phyloP scores from a whole-genome alignment of 1,140 invertebrate genomes.

The Drosophila leontia region DNA sequence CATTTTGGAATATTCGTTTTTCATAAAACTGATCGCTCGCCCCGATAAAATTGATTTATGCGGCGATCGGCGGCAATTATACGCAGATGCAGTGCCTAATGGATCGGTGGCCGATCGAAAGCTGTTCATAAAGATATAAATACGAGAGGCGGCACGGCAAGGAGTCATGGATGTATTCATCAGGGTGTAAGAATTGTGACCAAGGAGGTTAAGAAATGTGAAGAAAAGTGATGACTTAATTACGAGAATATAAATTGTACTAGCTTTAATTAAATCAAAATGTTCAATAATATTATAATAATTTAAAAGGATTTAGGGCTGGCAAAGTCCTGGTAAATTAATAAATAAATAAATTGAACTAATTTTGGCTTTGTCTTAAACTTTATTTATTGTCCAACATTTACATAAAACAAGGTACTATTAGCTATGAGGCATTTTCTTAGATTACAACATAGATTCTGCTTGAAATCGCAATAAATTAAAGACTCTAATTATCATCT shows the following conservation, averaged over 20 bases:
- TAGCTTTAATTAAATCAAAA: too few relatives aligned
- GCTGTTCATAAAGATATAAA: slow-evolving; percentile 50
- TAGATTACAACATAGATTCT: slow-evolving; percentile 50
- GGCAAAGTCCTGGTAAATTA: too few relatives aligned
- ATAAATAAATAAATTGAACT: background rate
- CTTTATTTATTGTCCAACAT: slow-evolving; percentile 78
- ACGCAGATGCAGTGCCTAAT: slow-evolving; percentile 82
- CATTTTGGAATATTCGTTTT: slow-evolving; percentile 47
- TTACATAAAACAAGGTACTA: slow-evolving; percentile 78
- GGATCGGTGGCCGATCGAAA: slow-evolving; percentile 67
- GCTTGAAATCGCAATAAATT: slow-evolving; percentile 58
- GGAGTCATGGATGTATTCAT: slow-evolving; percentile 8
- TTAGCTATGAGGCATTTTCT: slow-evolving; percentile 72
- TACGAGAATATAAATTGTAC: background rate
- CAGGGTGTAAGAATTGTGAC: slow-evolving; percentile 1
- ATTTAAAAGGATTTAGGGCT: background rate
- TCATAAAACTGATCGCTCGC: slow-evolving; percentile 81
- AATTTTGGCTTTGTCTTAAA: slow-evolving; percentile 45
- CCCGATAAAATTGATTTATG: slow-evolving; percentile 83
- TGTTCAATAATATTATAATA: background rate
- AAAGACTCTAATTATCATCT: slow-evolving; percentile 16
- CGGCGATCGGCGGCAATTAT: slow-evolving; percentile 81
- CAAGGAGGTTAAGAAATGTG: background rate
- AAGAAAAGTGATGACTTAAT: background rate
- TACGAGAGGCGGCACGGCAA: slow-evolving; percentile 16